Evolutionary conservation across 2,113 vertebrate genomes (phyloP), one percentile per base, ranked within the genome.

Genomic region (Lepus americanus): DNA sequence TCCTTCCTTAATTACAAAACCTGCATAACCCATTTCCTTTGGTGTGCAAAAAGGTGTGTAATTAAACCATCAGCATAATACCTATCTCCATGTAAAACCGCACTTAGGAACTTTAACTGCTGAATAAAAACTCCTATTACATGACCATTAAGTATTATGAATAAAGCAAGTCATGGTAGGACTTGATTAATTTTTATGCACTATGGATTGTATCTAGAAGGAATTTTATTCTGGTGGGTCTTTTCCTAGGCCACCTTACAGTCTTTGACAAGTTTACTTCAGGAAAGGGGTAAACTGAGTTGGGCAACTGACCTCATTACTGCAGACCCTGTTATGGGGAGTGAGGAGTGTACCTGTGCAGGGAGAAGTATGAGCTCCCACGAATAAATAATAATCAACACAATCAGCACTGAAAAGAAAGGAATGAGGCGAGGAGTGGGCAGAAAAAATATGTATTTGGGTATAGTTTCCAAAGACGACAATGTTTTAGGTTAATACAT

Each of bases 141-240:
- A 99, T 98, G 98, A 99, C 98, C 98, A 98, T 99, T 99, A 99
- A 99, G 96, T 99, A 98, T 99, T 98, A 98, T 98, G 98, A 98
- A 99, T 98, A 98, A 99, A 98, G 98, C 98, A 98, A 98, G 98
- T 98, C 98, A 98, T 98, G 98, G 97, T 98, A 98, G 98, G 97
- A 98, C 98, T 98, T 98, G 98, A 98, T 99, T 98, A 98, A 98
- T 98, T 99, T 98, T 98, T 98, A 98, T 98, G 98, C 98, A 98
- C 98, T 98, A 97, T 97, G 97, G 96, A 90, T 98, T 97, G 96
- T 96, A 92, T 98, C 97, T 97, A 87, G 96, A 97, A 97, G 96
- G 97, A 98, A 94, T 98, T 96, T 97, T 97, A 98, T 97, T 97
- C 95, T 95, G 23, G 49, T 87, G 31, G 87, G 72, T 94, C 87